Base-by-base conservation (phyloP, 2,888 invertebrate genomes). In the Tetrapedia diversipes region DNA sequence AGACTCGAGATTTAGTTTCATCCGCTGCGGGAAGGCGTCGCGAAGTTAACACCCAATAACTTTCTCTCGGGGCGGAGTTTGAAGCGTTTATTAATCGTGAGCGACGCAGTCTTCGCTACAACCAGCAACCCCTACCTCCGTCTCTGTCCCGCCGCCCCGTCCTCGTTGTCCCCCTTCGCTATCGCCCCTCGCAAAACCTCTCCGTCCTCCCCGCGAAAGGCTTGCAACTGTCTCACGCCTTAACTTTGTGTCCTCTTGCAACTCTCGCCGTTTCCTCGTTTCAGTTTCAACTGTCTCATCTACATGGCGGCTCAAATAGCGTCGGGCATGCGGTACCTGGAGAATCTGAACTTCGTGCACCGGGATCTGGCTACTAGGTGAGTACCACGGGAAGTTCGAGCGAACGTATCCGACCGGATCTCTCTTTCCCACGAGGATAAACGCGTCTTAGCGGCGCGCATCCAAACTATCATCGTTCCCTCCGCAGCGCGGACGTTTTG, bases 331-430 rank as follows among this genome's bases (percentile, higher is more conserved):
- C 95, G 96, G 88, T 98, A 98, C 91, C 93, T 98, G 87, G 96
- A 98, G 92, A 95, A 96, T 57, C 93, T 97, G 82, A 96, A 97
- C 92, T 97, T 98, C 91, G 97, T 98, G 59, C 98, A 98, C 91
- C 94, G 98, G 56, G 97, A 98, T 92, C 92, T 98, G 86, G 97
- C 97, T 61, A 95, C 97, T 45, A 95, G 96, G 94, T 95, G 81
- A 84, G 83, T 83, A 73, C 63, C 34, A 56, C 49, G 32, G 41
- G 29, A 78, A 82, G 79, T 81, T 81, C 63, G 27, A 49, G 37
- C 54, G 75, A 75, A 83, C 64, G 59, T 69, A 78, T 81, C 67
- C 66, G 45, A 43, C 7, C 32, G 72, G 61, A 77, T 71, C 67
- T 57, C 77, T 68, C 63, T 49, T 76, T 79, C 79, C 79, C 79